Conservation (phyloP, 1,140 invertebrate species). For the Saccostrea echinata region DNA sequence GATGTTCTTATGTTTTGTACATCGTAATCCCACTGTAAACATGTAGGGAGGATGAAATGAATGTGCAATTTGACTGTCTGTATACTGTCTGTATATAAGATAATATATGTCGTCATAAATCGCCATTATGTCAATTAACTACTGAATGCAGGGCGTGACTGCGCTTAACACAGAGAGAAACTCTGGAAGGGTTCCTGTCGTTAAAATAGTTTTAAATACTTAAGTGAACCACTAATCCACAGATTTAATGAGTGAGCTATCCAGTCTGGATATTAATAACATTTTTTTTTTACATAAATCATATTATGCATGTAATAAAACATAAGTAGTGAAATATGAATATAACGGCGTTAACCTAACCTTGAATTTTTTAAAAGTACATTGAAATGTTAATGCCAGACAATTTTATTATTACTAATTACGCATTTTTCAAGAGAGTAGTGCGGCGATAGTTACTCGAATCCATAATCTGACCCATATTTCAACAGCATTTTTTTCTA, state of each 20-base stretch:
- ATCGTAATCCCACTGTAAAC: conserved; percentile 3
- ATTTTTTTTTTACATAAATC: conserved; percentile 8
- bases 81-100: conserved; percentile 11
- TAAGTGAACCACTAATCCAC: not conserved
- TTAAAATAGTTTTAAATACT: conserved; percentile 28
- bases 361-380: conserved; percentile 36
- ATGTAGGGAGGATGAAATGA: not conserved
- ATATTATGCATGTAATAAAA: conserved; percentile 29
- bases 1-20: conserved; percentile 10
- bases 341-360: not conserved
- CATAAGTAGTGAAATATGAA: conserved; percentile 7
- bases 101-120: conserved; percentile 24
- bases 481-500: not conserved
- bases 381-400: not conserved
- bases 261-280: not conserved
- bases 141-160: not conserved
- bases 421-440: not conserved
- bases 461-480: conserved; percentile 22
- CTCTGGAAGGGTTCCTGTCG: not conserved
- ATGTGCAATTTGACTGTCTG: conserved; percentile 27
- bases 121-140: conserved; percentile 32
- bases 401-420: conserved; percentile 34
- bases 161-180: conserved; percentile 5
- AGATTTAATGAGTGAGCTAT: conserved; percentile 13
- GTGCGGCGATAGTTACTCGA: not conserved